Evolutionary conservation across 1,140 invertebrate species (phyloP).

Genomic region (Drosophila repletoides): DNA sequence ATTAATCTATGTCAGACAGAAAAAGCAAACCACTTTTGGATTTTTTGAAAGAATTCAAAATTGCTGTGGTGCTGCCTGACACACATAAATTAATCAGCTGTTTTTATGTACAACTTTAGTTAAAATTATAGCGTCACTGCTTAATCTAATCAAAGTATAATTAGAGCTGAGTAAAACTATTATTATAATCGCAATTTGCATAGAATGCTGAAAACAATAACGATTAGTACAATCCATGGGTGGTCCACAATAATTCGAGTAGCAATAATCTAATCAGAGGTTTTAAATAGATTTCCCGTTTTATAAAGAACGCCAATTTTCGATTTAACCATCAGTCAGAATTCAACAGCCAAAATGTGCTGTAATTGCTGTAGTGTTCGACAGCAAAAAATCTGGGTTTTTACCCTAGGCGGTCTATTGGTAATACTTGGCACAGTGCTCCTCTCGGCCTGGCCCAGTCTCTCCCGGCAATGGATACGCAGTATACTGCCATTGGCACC

Average conservation of each 20-base stretch:
- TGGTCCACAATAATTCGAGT: no score
- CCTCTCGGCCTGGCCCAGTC: constrained; percentile 52
- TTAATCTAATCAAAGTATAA: no score
- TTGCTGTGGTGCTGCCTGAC: no score
- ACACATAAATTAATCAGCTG: no score
- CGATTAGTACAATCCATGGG: neutral
- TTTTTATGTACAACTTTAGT: no score
- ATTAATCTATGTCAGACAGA: no score
- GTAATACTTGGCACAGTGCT: constrained; percentile 44
- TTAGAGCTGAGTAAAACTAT: no score
- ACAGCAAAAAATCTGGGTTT: constrained; percentile 72
- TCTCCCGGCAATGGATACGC: constrained; percentile 36
- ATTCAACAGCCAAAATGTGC: constrained; percentile 50
- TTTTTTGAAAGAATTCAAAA: no score
- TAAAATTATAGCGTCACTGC: no score
- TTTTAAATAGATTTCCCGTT: neutral
- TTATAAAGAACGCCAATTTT: neutral
- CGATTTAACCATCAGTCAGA: constrained; percentile 1
- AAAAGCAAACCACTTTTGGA: no score
- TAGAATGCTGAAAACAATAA: neutral
- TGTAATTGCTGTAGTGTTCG: constrained; percentile 70
- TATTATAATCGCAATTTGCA: no score
- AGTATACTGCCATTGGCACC: constrained; percentile 84
- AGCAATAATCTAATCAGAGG: constrained; percentile 21
- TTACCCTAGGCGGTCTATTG: constrained; percentile 43